Base-by-base conservation (phyloP, 2,113 vertebrate species). In the Passer montanus region DNA sequence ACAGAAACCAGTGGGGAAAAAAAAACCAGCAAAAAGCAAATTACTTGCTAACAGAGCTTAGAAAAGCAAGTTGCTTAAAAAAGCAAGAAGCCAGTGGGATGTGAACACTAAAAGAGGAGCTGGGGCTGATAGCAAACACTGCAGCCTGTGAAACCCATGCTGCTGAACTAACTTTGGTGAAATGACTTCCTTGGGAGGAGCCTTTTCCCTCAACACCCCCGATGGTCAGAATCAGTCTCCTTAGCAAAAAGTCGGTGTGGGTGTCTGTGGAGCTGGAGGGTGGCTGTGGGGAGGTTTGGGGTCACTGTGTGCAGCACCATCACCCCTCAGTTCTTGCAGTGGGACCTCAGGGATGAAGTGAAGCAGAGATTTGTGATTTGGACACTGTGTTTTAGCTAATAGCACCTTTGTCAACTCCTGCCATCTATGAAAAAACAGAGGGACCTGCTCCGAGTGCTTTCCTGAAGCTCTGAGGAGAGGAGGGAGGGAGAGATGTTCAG, bases 291-390 rank as follows among this genome's bases (percentile, higher is more conserved):
- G 13, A 41, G 39, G 17, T 26, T n/a, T 83, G 67, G 30, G 26
- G 5, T 24, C 6, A 5, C 13, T 0, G 0, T 4, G 20, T 18
- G 13, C 23, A 22, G 39, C 24, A 23, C 33, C 1, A 0, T 8
- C 15, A 15, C 28, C 3, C 4, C 68, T 50, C 0, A 8, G 39
- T 16, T 26, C 24, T 5, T 15, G 39, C 55, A 47, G 26, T 10
- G 28, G 46, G 21, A 44, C 18, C 53, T 24, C 21, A 1, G 23
- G 82, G 55, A 5, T 16, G 76, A 49, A 9, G 7, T 6, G 22
- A 23, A 56, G 58, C 72, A 33, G 23, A 0, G 30, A 46, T 55
- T 3, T 26, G 44, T 15, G 68, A 17, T 35, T 69, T 58, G 69
- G 33, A 11, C 39, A 10, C 43, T 1, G 17, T 27, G 26, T 30